A percentile compares a stretch with the other conserved stretches of the same genome.
Evolutionary conservation across 2,113 vertebrate genomes (phyloP).

Genomic region (Dissostichus mawsoni): DNA sequence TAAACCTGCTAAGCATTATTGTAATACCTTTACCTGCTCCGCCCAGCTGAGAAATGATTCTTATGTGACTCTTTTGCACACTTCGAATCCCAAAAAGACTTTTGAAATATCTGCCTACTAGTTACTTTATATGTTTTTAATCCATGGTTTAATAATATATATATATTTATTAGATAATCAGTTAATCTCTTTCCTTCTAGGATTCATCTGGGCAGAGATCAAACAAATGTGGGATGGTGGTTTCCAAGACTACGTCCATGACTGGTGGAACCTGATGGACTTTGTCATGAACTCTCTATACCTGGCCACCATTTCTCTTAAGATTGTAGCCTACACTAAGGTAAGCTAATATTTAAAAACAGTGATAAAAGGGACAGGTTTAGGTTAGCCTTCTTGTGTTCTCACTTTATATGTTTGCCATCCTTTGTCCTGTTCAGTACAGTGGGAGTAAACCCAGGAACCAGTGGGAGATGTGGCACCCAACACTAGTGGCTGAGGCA

Average conservation of each 20-base stretch:
- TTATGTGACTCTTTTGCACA: background rate
- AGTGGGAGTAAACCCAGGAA: slow-evolving; percentile 90
- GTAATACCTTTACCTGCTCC: background rate
- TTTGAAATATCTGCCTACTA: background rate
- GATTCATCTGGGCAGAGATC: slow-evolving; percentile 99
- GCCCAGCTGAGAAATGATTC: too few relatives aligned
- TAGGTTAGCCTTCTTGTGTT: background rate
- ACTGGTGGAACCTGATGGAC: slow-evolving; percentile 99
- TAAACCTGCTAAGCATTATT: background rate
- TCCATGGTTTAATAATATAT: background rate
- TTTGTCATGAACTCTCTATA: slow-evolving; percentile 99
- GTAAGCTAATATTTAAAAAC: slow-evolving; percentile 74
- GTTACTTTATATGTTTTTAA: background rate
- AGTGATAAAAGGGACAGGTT: background rate
- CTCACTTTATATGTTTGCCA: background rate
- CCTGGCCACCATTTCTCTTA: slow-evolving; percentile 97
- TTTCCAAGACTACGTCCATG: slow-evolving; percentile 97
- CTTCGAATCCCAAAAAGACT: background rate
- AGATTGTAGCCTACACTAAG: slow-evolving; percentile 96
- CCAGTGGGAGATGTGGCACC: slow-evolving; percentile 99
- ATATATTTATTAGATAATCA: background rate
- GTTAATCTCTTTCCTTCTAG: slow-evolving; percentile 74
- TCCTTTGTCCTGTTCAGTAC: slow-evolving; percentile 82
- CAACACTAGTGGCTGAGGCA: slow-evolving; percentile 96
- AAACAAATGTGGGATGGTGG: slow-evolving; percentile 99